Evolutionary conservation across 2,888 invertebrate genomes (phyloP).

Genomic region (Tipula vernalis): DNA sequence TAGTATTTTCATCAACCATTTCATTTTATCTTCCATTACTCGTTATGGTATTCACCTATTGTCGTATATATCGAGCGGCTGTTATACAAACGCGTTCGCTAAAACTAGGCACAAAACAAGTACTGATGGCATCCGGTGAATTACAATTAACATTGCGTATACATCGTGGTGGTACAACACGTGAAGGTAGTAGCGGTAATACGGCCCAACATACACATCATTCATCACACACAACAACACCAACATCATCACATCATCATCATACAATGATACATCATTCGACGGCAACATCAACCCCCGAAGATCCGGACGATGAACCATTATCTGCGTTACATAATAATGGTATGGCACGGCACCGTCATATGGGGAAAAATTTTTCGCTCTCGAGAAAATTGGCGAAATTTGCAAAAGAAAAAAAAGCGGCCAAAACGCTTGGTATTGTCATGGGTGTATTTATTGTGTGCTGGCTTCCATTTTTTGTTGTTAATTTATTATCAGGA

Average conservation of each 20-base stretch:
- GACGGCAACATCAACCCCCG: constrained; percentile 48
- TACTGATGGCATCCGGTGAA: constrained; percentile 73
- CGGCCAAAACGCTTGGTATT: constrained; percentile 92
- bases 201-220: constrained; percentile 20
- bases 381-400: constrained; percentile 86
- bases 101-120: constrained; percentile 83
- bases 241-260: constrained; percentile 33
- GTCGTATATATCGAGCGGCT: constrained; percentile 88
- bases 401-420: constrained; percentile 94
- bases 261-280: constrained; percentile 30
- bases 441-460: constrained; percentile 95
- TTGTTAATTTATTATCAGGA: constrained; percentile 83
- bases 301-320: constrained; percentile 53
- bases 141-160: constrained; percentile 81
- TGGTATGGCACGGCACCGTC: constrained; percentile 57
- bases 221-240: constrained; percentile 26
- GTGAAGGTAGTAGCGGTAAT: constrained; percentile 37
- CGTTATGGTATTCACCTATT: constrained; percentile 98
- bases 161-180: constrained; percentile 76
- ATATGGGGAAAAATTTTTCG: constrained; percentile 79
- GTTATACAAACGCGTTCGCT: constrained; percentile 83
- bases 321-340: constrained; percentile 66
- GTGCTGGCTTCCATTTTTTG: constrained; percentile 96
- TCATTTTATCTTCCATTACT: constrained; percentile 94
- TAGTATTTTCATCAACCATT: constrained; percentile 94